phyloP scores from a whole-genome alignment of 2,797 vertebrate genomes.

The Limosa lapponica region DNA sequence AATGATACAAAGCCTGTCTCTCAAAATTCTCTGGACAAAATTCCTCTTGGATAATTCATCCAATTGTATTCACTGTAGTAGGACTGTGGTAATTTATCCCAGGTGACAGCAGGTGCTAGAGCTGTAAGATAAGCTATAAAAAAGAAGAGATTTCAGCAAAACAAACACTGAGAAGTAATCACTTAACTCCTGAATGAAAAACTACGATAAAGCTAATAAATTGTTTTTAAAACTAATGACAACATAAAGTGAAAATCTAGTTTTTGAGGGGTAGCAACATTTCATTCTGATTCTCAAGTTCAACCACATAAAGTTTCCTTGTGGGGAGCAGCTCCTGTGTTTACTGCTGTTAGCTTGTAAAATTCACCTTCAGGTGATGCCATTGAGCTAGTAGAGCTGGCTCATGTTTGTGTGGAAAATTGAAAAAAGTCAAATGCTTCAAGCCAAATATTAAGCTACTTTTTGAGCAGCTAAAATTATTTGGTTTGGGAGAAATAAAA shows the following conservation, averaged over 20 bases:
- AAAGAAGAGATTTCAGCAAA: slow-evolving; percentile 4
- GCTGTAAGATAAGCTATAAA: neutral
- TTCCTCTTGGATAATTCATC: neutral
- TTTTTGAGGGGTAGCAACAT: neutral
- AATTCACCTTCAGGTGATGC: neutral
- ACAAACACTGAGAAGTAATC: neutral
- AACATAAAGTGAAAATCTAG: neutral
- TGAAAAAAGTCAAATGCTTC: neutral
- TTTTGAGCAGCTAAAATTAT: neutral
- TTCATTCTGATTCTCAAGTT: neutral
- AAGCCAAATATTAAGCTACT: neutral
- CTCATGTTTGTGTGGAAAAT: neutral
- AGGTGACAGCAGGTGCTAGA: neutral
- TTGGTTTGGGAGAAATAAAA: neutral
- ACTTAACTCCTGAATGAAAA: neutral
- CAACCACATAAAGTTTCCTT: neutral
- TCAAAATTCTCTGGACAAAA: neutral
- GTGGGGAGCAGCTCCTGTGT: neutral
- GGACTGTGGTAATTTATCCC: neutral
- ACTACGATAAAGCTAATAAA: neutral
- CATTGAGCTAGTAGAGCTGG: neutral
- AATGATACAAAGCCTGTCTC: neutral
- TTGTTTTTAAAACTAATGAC: neutral
- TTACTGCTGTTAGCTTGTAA: neutral
- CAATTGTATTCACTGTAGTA: neutral